phyloP scores from a whole-genome alignment of 2,888 invertebrate genomes.

The Epsilonema sp. region DNA sequence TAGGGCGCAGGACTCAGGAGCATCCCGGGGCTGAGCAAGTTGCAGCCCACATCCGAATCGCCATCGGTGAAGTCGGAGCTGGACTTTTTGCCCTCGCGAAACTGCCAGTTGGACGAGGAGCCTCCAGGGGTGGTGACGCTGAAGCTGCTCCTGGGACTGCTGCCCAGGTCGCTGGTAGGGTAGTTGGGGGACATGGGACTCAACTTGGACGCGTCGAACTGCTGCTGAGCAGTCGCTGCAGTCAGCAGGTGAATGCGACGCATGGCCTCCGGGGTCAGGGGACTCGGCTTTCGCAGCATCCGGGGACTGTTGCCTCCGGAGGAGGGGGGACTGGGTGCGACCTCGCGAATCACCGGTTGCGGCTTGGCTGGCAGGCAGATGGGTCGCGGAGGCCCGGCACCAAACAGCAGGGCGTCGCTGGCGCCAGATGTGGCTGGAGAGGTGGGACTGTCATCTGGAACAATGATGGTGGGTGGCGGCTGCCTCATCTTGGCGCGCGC shows the following conservation, averaged over 20 bases:
- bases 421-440: too few species aligned
- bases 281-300: conserved; percentile 14
- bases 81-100: conserved; percentile 15
- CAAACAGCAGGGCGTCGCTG: too few species aligned
- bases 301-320: conserved; percentile 19
- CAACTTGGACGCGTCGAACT: conserved; percentile 9
- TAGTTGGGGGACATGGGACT: conserved; percentile 21
- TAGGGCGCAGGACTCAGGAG: conserved; percentile 22
- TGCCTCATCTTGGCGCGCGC: too few species aligned
- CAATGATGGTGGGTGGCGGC: too few species aligned
- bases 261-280: conserved; percentile 22
- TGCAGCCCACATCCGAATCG: conserved; percentile 14
- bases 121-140: conserved; percentile 14
- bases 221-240: neutral
- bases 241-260: conserved; percentile 22
- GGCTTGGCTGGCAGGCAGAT: neutral
- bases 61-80: conserved; percentile 12
- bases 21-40: conserved; percentile 17
- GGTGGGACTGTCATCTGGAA: too few species aligned
- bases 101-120: conserved; percentile 20
- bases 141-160: conserved; percentile 18
- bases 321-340: conserved; percentile 23
- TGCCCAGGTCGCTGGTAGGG: conserved; percentile 25
- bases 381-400: neutral
- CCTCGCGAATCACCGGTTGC: conserved; percentile 20